Conservation (phyloP, 2,797 vertebrate genomes). For the Lagorchestes hirsutus region DNA sequence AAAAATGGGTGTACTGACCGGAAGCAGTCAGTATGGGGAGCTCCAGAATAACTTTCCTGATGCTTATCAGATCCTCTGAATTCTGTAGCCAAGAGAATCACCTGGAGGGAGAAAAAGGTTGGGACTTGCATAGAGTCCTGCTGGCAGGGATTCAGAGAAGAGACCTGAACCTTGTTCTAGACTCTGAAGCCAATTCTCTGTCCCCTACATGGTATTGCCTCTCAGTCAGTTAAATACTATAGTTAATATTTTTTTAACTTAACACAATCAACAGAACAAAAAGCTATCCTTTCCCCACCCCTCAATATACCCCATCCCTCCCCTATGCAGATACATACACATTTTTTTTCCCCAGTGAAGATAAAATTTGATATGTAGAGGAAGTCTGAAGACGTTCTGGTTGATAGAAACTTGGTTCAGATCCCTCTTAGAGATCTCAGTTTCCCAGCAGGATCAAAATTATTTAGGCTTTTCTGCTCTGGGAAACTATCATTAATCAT, state of each 20-base stretch:
- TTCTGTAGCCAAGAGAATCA: background rate
- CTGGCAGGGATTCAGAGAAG: background rate
- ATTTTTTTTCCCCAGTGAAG: constrained; percentile 42
- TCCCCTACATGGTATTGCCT: background rate
- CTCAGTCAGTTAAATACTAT: constrained; percentile 72
- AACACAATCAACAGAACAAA: constrained; percentile 67
- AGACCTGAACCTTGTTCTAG: background rate
- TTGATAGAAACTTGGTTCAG: constrained; percentile 32
- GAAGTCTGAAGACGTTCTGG: background rate
- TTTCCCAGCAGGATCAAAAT: constrained; percentile 55
- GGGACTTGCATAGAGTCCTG: background rate
- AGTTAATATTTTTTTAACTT: constrained; percentile 44
- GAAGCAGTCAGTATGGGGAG: background rate
- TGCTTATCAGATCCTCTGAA: background rate
- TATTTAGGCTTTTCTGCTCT: constrained; percentile 1
- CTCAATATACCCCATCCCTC: constrained; percentile 41
- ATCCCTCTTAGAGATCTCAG: constrained; percentile 56
- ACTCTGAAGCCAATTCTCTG: background rate
- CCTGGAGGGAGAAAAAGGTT: background rate
- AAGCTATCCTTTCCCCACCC: background rate
- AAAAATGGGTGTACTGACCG: background rate
- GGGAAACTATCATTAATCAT: constrained; percentile 1
- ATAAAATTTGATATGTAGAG: constrained; percentile 34
- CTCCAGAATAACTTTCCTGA: background rate
- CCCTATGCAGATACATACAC: constrained; percentile 19